phyloP scores from a whole-genome alignment of 2,797 vertebrate genomes.

The Melopsittacus undulatus region DNA sequence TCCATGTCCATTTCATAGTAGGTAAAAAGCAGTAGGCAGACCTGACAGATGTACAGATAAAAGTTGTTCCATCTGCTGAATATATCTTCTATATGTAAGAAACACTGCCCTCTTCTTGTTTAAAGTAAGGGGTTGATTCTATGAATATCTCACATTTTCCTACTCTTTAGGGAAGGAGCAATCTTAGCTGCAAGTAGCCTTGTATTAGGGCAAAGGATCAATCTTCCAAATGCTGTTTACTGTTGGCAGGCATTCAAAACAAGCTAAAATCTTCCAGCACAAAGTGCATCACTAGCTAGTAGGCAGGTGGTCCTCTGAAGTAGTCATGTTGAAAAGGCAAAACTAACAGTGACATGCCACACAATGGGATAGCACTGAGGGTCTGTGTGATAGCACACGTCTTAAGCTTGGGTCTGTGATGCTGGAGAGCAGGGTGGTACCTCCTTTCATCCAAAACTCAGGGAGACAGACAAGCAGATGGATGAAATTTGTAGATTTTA shows the following conservation, averaged over 20 bases:
- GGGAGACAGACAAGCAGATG: not conserved
- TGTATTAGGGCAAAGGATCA: not conserved
- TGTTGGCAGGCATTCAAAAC: not conserved
- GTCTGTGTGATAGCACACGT: too few relatives aligned
- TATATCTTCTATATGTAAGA: not conserved
- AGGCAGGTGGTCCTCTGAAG: not conserved
- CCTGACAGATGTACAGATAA: not conserved
- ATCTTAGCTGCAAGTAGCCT: not conserved
- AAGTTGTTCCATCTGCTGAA: not conserved
- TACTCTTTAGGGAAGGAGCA: not conserved
- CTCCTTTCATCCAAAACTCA: not conserved
- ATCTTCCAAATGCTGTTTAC: not conserved
- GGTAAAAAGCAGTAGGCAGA: conserved; percentile 12
- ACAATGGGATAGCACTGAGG: not conserved
- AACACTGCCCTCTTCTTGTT: not conserved
- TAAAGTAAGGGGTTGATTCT: not conserved
- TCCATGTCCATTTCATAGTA: not conserved
- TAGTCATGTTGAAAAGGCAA: not conserved
- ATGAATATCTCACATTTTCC: not conserved
- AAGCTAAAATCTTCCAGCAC: conserved; percentile 19
- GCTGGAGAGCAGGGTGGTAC: not conserved
- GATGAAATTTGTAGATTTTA: not conserved
- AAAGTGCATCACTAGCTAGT: not conserved
- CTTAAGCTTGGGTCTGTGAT: not conserved
- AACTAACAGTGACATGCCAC: accelerated